These are phyloP conservation scores for Temnopleurus reevesii DNA, from an alignment of 53 echinoderm and acorn worm species.

Conservation along the genomic window DNA sequence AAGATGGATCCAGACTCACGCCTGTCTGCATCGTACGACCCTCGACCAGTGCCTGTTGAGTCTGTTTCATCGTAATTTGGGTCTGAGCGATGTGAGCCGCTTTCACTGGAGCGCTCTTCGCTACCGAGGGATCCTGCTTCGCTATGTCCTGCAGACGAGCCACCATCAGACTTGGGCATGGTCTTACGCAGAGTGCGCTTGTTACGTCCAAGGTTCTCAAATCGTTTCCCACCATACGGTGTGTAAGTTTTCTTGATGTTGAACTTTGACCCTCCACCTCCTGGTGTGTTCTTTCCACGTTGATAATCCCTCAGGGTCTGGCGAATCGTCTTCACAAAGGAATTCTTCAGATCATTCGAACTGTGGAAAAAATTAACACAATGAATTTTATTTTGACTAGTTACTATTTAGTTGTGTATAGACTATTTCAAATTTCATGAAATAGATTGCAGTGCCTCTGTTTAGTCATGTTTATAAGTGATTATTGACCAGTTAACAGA, in stretches of 20 bases:
- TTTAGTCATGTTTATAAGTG: no score
- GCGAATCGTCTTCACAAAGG: conserved; percentile 80
- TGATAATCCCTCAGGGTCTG: conserved; percentile 80
- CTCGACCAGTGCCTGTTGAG: conserved; percentile 65
- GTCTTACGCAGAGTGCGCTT: conserved; percentile 84
- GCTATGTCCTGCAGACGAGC: conserved; percentile 62
- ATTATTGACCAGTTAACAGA: no score
- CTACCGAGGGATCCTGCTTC: conserved; percentile 80
- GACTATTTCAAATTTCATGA: no score
- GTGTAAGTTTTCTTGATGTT: conserved; percentile 76
- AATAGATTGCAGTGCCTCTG: no score
- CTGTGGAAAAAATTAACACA: conserved; percentile 63
- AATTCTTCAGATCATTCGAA: conserved; percentile 70
- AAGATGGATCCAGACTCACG: not conserved
- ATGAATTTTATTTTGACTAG: no score
- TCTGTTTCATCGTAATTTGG: conserved; percentile 53
- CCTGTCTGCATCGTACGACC: conserved; percentile 20
- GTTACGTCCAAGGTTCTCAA: conserved; percentile 67
- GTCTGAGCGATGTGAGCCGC: conserved; percentile 76
- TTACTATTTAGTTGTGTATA: no score
- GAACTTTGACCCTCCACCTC: conserved; percentile 62
- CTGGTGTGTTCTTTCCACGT: conserved; percentile 67
- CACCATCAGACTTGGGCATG: conserved; percentile 54
- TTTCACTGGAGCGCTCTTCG: conserved; percentile 86
- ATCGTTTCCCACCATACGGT: conserved; percentile 84